These are phyloP conservation scores for Corythornis cristatus DNA, from an alignment of 2,113 vertebrate genomes.

Conservation along the genomic window DNA sequence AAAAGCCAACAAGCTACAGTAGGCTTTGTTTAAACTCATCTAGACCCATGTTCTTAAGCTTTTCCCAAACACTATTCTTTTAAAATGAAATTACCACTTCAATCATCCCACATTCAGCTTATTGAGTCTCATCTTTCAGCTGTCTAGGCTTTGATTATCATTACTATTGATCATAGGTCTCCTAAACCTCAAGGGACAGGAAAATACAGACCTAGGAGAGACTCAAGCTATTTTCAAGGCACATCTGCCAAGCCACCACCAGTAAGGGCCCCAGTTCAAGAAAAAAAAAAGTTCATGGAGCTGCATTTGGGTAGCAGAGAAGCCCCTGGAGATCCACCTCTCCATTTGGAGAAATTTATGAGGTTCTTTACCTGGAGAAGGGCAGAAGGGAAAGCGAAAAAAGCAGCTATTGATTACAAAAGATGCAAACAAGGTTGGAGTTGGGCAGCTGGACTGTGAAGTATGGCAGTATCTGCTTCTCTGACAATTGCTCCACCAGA, in stretches of 20 bases:
- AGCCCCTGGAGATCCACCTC: neutral
- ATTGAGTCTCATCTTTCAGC: neutral
- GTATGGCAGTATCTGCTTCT: fast-evolving
- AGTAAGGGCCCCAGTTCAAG: neutral
- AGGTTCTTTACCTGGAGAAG: neutral
- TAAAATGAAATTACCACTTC: neutral
- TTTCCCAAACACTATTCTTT: neutral
- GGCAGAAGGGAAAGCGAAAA: neutral
- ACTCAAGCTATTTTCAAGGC: neutral
- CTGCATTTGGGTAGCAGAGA: neutral
- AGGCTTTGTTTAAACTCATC: neutral
- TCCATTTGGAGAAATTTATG: neutral
- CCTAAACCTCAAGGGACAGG: neutral
- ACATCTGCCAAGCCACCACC: neutral
- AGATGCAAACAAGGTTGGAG: neutral
- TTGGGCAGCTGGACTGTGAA: neutral
- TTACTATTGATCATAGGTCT: neutral
- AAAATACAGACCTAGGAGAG: neutral
- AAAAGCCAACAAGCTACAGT: neutral
- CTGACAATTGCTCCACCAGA: neutral
- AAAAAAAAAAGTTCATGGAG: neutral
- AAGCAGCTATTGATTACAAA: neutral
- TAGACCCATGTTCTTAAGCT: neutral
- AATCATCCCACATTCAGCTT: neutral
- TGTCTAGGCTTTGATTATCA: neutral